These are phyloP conservation scores for Platygyra sinensis DNA, from an alignment of 64 coral and sea anemone genomes.

Conservation along the genomic window DNA sequence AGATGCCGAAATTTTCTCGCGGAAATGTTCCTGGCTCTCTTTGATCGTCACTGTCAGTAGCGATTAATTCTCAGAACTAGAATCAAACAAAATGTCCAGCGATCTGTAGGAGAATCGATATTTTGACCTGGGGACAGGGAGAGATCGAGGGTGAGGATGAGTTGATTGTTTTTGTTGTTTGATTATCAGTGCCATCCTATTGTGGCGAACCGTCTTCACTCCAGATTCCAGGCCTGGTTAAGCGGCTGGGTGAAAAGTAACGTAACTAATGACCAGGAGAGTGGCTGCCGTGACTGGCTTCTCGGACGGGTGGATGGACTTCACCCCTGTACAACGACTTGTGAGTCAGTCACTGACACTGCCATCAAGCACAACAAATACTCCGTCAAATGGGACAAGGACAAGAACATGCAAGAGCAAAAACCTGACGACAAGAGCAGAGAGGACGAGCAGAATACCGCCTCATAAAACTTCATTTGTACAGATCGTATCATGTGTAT, in stretches of 20 bases:
- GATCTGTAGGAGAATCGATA: too few relatives aligned
- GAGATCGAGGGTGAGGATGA: too few relatives aligned
- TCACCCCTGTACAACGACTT: conserved; percentile 77
- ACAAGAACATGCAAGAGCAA: not conserved
- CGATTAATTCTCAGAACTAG: too few relatives aligned
- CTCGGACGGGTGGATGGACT: conserved; percentile 83
- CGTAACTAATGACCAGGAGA: conserved; percentile 76
- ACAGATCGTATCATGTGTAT: not conserved
- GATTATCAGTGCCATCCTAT: conserved; percentile 65
- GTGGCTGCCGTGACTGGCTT: conserved; percentile 82
- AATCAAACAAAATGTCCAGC: too few relatives aligned
- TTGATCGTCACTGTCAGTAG: too few relatives aligned
- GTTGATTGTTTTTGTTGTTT: not conserved
- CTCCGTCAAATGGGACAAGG: conserved; percentile 72
- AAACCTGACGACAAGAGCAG: not conserved
- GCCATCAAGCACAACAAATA: conserved; percentile 86
- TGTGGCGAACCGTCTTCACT: conserved; percentile 74
- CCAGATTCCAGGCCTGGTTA: conserved; percentile 89
- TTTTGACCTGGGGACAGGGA: too few relatives aligned
- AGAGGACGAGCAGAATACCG: not conserved
- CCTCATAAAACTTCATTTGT: conserved; percentile 11
- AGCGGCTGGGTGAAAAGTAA: conserved; percentile 76
- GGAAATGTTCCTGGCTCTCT: too few relatives aligned
- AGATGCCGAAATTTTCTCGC: too few relatives aligned
- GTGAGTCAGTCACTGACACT: conserved; percentile 54